Percentiles rank a stretch among this genome's conserved stretches.
Conservation (phyloP, 1,140 invertebrate genomes). For the Maconellicoccus hirsutus region DNA sequence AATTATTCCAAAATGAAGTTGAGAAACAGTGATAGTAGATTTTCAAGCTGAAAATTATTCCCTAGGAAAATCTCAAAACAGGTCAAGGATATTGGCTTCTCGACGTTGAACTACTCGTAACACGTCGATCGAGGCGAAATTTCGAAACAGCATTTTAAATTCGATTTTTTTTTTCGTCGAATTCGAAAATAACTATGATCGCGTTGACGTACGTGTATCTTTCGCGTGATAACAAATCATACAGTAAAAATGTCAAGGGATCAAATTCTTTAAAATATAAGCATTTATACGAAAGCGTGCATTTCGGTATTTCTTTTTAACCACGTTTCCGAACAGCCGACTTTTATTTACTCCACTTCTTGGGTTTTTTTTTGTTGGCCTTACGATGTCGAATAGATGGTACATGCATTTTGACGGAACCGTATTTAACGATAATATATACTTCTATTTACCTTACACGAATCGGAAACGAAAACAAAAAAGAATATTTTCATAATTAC, state of each 20-base stretch:
- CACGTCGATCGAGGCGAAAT: too few relatives aligned
- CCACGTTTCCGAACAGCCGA: neutral
- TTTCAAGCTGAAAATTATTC: too few relatives aligned
- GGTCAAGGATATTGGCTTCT: too few relatives aligned
- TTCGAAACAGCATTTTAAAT: too few relatives aligned
- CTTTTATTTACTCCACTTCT: neutral
- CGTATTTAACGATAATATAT: neutral
- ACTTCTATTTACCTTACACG: neutral
- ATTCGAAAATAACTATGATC: neutral
- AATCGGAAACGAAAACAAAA: neutral
- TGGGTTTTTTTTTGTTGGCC: neutral
- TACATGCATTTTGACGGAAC: neutral
- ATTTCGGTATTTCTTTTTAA: neutral
- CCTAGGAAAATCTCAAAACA: too few relatives aligned
- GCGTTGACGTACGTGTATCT: neutral
- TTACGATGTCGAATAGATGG: neutral
- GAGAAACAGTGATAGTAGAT: too few relatives aligned
- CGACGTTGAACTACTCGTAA: too few relatives aligned
- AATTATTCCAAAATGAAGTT: too few relatives aligned
- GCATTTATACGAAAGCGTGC: neutral
- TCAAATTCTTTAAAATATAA: neutral
- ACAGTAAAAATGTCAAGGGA: neutral
- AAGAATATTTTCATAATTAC: neutral
- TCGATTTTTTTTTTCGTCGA: neutral
- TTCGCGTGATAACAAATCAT: conserved; percentile 3